phyloP scores from a whole-genome alignment of 1,140 invertebrate genomes.

The Drosophila chauvacae region DNA sequence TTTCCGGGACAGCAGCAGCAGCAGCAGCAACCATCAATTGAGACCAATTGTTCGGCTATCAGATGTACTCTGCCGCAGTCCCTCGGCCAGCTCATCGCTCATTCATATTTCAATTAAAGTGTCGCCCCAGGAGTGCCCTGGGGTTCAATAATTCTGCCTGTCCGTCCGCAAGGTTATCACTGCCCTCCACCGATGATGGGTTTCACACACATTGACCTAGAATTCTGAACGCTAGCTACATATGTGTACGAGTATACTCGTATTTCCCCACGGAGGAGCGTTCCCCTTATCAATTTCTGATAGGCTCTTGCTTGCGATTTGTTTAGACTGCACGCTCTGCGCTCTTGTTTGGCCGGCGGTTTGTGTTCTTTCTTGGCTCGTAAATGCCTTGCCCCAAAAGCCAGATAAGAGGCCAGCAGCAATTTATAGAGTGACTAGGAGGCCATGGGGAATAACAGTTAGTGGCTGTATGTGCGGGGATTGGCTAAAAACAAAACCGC shows the following conservation, averaged over 20 bases:
- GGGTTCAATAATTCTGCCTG: conserved; percentile 55
- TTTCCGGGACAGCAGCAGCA: conserved; percentile 48
- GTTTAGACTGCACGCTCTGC: conserved; percentile 56
- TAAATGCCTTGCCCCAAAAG: conserved; percentile 29
- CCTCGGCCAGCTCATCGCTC: conserved; percentile 42
- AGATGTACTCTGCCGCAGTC: conserved; percentile 29
- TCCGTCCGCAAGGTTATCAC: conserved; percentile 56
- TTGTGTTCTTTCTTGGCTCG: conserved; percentile 18
- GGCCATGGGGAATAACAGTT: conserved; percentile 57
- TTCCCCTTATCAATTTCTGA: conserved; percentile 65
- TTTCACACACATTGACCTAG: conserved; percentile 69
- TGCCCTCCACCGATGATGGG: conserved; percentile 22
- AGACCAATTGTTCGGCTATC: conserved; percentile 66
- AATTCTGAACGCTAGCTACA: conserved; percentile 27
- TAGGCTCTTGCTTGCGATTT: conserved; percentile 48
- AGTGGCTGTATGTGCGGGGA: conserved; percentile 3
- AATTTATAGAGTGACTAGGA: conserved; percentile 52
- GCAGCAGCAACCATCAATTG: conserved; percentile 59
- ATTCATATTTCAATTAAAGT: conserved; percentile 71
- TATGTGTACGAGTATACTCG: background rate
- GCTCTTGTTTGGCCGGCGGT: conserved; percentile 15
- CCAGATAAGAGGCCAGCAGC: conserved; percentile 43
- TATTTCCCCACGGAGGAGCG: background rate
- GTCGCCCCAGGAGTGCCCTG: conserved; percentile 33
- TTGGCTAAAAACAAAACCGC: conserved; percentile 24